Percentiles rank a stretch among this genome's conserved stretches.
Evolutionary conservation across 1,140 invertebrate species (phyloP).

Genomic region (Saccostrea echinata): DNA sequence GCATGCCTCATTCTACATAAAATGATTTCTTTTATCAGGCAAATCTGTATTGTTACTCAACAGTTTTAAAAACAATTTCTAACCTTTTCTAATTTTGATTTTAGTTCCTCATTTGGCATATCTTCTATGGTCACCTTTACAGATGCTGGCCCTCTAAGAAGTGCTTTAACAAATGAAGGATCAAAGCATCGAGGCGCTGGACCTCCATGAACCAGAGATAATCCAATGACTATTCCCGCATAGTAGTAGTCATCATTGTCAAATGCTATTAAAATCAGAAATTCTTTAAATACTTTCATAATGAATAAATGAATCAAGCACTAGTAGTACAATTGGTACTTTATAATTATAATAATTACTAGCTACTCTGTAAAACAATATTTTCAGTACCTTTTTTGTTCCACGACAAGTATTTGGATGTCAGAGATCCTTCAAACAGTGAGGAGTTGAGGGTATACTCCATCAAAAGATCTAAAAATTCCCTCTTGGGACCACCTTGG

Average conservation of each 20-base stretch:
- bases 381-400: not conserved
- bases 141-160: not conserved
- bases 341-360: too few relatives aligned
- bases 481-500: constrained; percentile 33
- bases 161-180: not conserved
- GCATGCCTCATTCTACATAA: too few relatives aligned
- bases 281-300: not conserved
- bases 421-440: constrained; percentile 5
- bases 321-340: too few relatives aligned
- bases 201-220: constrained; percentile 8
- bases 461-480: not conserved
- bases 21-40: too few relatives aligned
- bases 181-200: constrained; percentile 24
- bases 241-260: constrained; percentile 19
- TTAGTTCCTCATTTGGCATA: constrained; percentile 9
- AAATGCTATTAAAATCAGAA: not conserved
- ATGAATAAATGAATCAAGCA: too few relatives aligned
- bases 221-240: constrained; percentile 20
- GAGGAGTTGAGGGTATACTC: not conserved
- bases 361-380: too few relatives aligned
- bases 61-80: not conserved
- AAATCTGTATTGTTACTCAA: too few relatives aligned
- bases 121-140: constrained; percentile 16
- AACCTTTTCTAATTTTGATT: constrained; percentile 19
- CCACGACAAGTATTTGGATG: constrained; percentile 15